These are phyloP conservation scores for Drosophila eugracilis DNA, from an alignment of 1,140 invertebrate genomes.

Conservation along the genomic window DNA sequence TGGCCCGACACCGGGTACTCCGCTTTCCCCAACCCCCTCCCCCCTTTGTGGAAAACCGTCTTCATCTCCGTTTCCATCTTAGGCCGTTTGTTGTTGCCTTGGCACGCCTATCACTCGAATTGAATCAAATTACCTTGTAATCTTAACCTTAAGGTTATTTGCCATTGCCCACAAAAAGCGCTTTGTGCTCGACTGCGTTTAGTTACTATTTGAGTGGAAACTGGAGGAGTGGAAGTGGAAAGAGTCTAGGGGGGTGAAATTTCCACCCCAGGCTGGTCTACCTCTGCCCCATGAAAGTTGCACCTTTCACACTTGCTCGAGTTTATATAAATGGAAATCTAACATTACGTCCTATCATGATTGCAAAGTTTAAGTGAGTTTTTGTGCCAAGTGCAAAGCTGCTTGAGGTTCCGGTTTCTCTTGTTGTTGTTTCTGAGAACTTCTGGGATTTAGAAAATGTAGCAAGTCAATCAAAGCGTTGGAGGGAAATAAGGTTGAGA, in stretches of 20 bases:
- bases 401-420: constrained; percentile 29
- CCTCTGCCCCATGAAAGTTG: constrained; percentile 24
- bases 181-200: constrained; percentile 76
- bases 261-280: background rate
- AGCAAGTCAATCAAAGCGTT: constrained; percentile 65
- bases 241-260: too few species aligned
- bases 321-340: constrained; percentile 84
- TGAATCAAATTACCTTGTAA: constrained; percentile 85
- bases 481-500: background rate
- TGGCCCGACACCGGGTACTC: constrained; percentile 57
- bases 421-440: constrained; percentile 18
- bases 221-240: background rate
- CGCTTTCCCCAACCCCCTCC: constrained; percentile 24
- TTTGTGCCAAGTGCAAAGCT: constrained; percentile 71
- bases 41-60: constrained; percentile 20
- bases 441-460: constrained; percentile 55
- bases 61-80: constrained; percentile 47
- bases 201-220: constrained; percentile 73
- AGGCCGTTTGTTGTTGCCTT: constrained; percentile 63
- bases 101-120: constrained; percentile 84
- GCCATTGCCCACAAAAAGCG: constrained; percentile 78
- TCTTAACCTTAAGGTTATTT: constrained; percentile 85
- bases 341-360: constrained; percentile 81
- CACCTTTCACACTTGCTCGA: constrained; percentile 75
- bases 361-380: constrained; percentile 84